Evolutionary conservation across 2,888 invertebrate species (phyloP), one percentile per base, ranked within the genome.

Genomic region (Entomobrya multifasciata): DNA sequence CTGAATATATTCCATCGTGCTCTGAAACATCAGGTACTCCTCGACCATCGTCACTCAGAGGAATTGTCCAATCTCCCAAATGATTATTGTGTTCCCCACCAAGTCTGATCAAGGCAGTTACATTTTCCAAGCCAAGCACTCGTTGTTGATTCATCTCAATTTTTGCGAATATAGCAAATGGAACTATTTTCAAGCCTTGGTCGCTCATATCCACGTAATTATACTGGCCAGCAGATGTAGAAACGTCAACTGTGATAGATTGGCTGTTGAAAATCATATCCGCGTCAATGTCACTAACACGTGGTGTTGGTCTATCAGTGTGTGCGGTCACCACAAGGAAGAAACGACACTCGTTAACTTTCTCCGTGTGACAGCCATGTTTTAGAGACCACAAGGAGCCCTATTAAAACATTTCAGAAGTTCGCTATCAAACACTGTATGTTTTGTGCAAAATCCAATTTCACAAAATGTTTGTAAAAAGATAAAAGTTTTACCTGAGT

Each of bases 111-210:
- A 81, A 76, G 2, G 89, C 88, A 5, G 44, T 67, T 0, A 87
- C 87, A 55, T 74, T 88, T 17, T 84, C 76, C 22, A 88, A 49
- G 1, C 74, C 57, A 3, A 86, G 44, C 3, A 86, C 74, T 6
- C 88, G 70, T 25, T 88, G 86, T n/a, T 55, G 62, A 2, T 74
- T 20, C 67, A 82, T 52, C 44, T 88, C 88, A 30, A 90, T 76
- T 65, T 81, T 89, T 25, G 89, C 90, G 67, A 86, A 88, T 4
- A 90, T 79, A 5, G 90, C 81, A 49, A 89, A 88, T 5, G 90
- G 90, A 17, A 82, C 88, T 3, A 83, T 20, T 84, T 67, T 88
- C 4, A 87, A 10, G 8, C 76, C 83, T 20, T 80, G 84, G 8
- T 65, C 27, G 25, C 86, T 86, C 79, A 90, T 87, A 30, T 90